Base-by-base conservation (phyloP, 2,113 vertebrate genomes). In the Rhinogobius similis region DNA sequence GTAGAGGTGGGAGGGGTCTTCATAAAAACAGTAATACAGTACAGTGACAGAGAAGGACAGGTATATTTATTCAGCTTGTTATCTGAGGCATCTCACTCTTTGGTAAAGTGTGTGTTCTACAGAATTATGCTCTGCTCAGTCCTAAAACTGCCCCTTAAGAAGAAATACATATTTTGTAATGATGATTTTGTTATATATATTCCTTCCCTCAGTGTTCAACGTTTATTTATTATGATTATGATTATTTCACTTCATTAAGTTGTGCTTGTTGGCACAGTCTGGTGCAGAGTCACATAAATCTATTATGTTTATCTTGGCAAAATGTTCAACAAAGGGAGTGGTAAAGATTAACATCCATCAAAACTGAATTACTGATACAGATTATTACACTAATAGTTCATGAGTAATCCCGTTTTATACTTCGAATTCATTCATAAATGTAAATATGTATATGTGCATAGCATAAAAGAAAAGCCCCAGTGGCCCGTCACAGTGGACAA, bases 401-500 rank as follows among this genome's bases (percentile, higher is more conserved):
- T 10, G 46, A 21, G 46, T 21, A n/a, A 21, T n/a, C 7, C 46
- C 10, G 6, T 46, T 7, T 20, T 18, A 20, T 4, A n/a, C n/a
- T n/a, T n/a, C n/a, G 16, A 6, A 5, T 46, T 18, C 43, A 1
- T 46, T 46, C 14, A 46, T 46, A 18, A 18, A 46, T 46, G 16
- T 46, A 20, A 46, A 46, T 46, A 0, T 7, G 16, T 46, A 46
- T 46, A 20, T 46, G 43, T 16, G 5, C 16, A 20, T 18, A 16
- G 16, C 43, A 21, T 29, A 36, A 36, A 11, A 21, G 24, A 58
- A 29, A 29, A 14, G 23, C 21, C 52, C 24, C 55, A 58, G 10
- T 29, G 55, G 7, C 56, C 39, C 20, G 70, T 70, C 48, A 68
- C 72, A 64, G 62, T 65, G 81, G 82, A 88, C 78, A 75, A 85